Base-by-base conservation (phyloP, 2,888 invertebrate genomes). In the Uropetala carovei region DNA sequence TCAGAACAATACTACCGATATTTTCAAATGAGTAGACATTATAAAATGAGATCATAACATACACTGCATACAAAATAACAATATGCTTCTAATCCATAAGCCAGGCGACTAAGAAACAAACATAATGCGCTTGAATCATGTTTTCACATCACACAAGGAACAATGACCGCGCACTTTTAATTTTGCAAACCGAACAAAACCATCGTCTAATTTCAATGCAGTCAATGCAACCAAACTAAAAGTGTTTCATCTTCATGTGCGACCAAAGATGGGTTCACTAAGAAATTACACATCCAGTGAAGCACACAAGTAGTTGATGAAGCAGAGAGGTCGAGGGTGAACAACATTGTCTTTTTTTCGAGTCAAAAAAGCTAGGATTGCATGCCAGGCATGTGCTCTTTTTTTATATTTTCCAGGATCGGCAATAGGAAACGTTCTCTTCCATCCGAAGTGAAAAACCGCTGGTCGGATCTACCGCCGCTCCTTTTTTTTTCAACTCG, bases 261-360 rank as follows among this genome's bases (percentile, higher is more conserved):
- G 64, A 30, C 18, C 86, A 60, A 30, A 30, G 60, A 86, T 27
- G 58, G 27, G 18, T 16, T 30, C 89, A 89, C 89, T 86, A 27
- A 89, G 64, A 64, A 64, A 89, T n/a, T 43, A 68, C 89, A 89
- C 89, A 89, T 89, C 89, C 89, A 89, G 16, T 56, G 89, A 89
- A 89, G 89, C 89, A 89, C 89, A 89, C 89, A 89, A 27, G 56
- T 89, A 64, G 89, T 89, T 89, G 89, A 89, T 43, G 89, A 89
- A 89, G 89, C 89, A 89, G 27, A 89, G 60, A 89, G 89, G 89
- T 64, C 60, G 64, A 89, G 64, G 60, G 64, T 60, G 89, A 27
- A 59, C 86, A 86, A 86, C 60, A 60, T n/a, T 89, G 59, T 64
- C n/a, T 75, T 10, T 75, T 22, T 75, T 27, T 22, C 30, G 18